phyloP scores from a whole-genome alignment of 2,888 invertebrate species.

The Beris chalybata region DNA sequence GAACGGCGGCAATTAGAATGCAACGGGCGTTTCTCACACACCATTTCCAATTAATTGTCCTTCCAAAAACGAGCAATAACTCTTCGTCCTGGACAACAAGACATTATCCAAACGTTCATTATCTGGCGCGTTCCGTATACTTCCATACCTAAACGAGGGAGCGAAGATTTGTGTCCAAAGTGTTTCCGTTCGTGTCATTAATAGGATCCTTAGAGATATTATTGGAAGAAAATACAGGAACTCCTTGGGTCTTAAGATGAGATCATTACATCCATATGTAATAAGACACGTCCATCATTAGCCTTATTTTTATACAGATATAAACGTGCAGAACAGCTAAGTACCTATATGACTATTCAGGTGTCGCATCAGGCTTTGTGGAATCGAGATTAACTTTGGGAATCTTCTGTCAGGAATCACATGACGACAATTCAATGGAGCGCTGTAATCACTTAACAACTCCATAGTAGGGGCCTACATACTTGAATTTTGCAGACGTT shows the following conservation, averaged over 20 bases:
- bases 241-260: slow-evolving; percentile 9
- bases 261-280: slow-evolving; percentile 28
- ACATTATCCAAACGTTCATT: slow-evolving; percentile 18
- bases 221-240: background rate
- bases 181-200: slow-evolving; percentile 35
- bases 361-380: background rate
- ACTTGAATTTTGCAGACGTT: background rate
- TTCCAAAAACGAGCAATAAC: slow-evolving; percentile 43
- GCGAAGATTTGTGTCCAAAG: slow-evolving; percentile 35
- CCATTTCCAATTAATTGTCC: slow-evolving; percentile 47
- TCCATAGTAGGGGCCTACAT: background rate
- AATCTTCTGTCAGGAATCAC: slow-evolving; percentile 21
- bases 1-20: slow-evolving; percentile 44
- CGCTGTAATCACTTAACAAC: slow-evolving; percentile 24
- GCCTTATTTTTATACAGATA: background rate
- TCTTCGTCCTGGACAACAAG: slow-evolving; percentile 36
- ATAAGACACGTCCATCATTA: slow-evolving; percentile 38
- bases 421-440: slow-evolving; percentile 22
- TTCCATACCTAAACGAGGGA: slow-evolving; percentile 30
- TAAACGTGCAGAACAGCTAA: no score
- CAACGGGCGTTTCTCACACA: slow-evolving; percentile 44
- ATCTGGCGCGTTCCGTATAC: background rate
- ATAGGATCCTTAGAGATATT: slow-evolving; percentile 20
- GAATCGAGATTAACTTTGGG: slow-evolving; percentile 19
- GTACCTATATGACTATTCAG: slow-evolving; percentile 7